Base-by-base conservation (phyloP, 2,888 invertebrate species). In the Lasioglossum zephyrum region DNA sequence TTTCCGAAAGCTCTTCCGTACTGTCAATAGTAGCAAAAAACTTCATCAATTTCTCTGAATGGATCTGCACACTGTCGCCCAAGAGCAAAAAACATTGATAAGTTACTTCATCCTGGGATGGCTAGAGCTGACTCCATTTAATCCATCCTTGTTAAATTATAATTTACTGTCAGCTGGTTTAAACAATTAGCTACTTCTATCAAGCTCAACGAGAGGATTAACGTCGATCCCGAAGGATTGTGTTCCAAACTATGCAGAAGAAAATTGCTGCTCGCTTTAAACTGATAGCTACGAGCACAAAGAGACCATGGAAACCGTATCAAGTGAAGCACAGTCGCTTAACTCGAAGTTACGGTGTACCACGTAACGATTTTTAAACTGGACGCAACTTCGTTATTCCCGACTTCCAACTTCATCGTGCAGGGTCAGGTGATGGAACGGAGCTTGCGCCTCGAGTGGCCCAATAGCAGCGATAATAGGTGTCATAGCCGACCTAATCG, bases 401-500 rank as follows among this genome's bases (percentile, higher is more conserved):
- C 3, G 63, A 63, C 31, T 31, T 36, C 31, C 31, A 36, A 31
- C 63, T 31, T 63, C 31, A 16, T 6, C 63, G 31, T 31, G 6
- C 63, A 31, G 16, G 18, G 31, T 16, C 63, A 6, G 6, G 6
- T 31, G 31, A 31, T 18, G 31, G 31, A 63, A 26, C 16, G 16
- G 16, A 0, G 2, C 31, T 6, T 3, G 63, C 63, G 31, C 18
- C 31, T 63, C 63, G 6, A 16, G 18, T 18, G 22, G 4, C 36
- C 36, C 39, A 63, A 16, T 63, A 66, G 66, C 8, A 9, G 18
- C 49, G 18, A 53, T 72, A 39, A 66, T 47, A 63, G 72, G 47
- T 44, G 31, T 41, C 78, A 57, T 36, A 75, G 36, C 36, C 49
- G 2, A 8, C 16, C 69, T 78, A 74, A 84, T 84, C 79, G 75